A percentile compares a stretch with the other conserved stretches of the same genome.
Evolutionary conservation across 2,888 invertebrate genomes (phyloP).

Genomic region (Papilio protenor): DNA sequence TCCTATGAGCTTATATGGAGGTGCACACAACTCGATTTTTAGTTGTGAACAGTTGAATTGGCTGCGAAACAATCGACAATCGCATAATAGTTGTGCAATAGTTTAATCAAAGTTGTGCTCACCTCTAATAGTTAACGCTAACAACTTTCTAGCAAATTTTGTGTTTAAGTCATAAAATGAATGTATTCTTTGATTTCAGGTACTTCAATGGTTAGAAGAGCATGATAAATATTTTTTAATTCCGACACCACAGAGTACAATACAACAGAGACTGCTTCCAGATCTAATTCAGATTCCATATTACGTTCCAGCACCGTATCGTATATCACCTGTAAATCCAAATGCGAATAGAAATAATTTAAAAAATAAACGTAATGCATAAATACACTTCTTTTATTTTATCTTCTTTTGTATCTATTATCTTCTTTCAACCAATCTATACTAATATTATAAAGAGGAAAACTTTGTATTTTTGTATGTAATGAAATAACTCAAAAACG

Average conservation of each 20-base stretch:
- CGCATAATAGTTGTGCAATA: no score
- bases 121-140: no score
- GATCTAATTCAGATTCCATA: slow-evolving; percentile 8
- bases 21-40: no score
- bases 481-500: no score
- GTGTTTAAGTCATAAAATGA: not conserved
- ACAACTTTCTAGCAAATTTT: not conserved
- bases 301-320: not conserved
- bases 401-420: not conserved
- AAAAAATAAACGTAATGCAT: not conserved
- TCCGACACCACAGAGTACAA: not conserved
- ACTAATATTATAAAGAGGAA: no score
- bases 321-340: not conserved
- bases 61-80: no score
- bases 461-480: no score
- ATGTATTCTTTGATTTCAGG: not conserved
- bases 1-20: no score
- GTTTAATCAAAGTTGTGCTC: no score
- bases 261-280: not conserved
- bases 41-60: no score
- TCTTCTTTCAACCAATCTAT: no score
- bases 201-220: slow-evolving; percentile 14
- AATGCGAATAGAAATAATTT: not conserved
- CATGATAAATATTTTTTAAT: slow-evolving; percentile 13
- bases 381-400: not conserved